Conservation (phyloP, 2,888 invertebrate genomes). For the Leptopilina syphax region DNA sequence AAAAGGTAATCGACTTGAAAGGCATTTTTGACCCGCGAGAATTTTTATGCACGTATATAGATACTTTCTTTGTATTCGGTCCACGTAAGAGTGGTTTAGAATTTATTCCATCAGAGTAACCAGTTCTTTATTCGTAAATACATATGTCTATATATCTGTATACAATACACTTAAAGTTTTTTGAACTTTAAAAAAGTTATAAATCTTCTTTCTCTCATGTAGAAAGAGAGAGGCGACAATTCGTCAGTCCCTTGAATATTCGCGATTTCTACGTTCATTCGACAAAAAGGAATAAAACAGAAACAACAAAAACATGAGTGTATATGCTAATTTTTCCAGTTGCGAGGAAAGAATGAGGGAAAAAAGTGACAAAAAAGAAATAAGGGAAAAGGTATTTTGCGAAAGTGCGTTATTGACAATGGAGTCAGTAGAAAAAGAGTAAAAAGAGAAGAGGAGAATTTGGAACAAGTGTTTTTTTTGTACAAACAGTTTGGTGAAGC, state of each 20-base stretch:
- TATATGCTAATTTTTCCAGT: slow-evolving; percentile 40
- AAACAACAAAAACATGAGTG: neutral
- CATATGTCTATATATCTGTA: neutral
- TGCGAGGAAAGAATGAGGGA: neutral
- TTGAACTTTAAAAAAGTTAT: slow-evolving; percentile 34
- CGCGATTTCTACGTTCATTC: slow-evolving; percentile 20
- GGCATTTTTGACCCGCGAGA: slow-evolving; percentile 38
- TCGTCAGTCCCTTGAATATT: slow-evolving; percentile 35
- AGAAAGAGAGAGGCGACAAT: neutral
- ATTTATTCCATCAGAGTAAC: slow-evolving; percentile 24
- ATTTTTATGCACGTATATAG: neutral
- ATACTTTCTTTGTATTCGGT: slow-evolving; percentile 23
- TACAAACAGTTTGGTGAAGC: too few species aligned
- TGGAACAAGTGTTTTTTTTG: too few species aligned
- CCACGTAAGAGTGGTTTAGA: slow-evolving; percentile 35
- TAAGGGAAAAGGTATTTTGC: neutral
- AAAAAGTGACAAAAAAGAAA: neutral
- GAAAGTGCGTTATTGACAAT: slow-evolving; percentile 29
- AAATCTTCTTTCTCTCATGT: neutral
- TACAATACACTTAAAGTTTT: slow-evolving; percentile 23
- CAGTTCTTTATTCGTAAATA: slow-evolving; percentile 10
- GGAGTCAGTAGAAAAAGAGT: neutral
- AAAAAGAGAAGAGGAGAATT: too few species aligned
- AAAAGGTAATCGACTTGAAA: slow-evolving; percentile 21
- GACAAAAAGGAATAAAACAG: neutral